Conservation (phyloP, 2,888 invertebrate genomes). For the Pristionchus entomophagus region DNA sequence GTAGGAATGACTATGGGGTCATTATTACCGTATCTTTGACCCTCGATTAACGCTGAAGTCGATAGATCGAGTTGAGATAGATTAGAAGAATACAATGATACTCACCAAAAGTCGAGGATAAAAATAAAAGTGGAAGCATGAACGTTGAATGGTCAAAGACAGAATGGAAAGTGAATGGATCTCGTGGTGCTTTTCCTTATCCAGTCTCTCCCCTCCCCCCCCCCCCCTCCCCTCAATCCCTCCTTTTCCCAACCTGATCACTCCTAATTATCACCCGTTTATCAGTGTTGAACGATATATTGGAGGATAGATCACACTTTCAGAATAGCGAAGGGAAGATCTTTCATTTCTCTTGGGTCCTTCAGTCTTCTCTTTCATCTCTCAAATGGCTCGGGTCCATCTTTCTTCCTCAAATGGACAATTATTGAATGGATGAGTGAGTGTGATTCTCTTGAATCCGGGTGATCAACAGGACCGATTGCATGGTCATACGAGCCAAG, state of each 20-base stretch:
- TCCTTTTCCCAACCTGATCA: background rate
- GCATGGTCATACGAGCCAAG: slow-evolving; percentile 71
- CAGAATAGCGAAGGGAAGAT: slow-evolving; percentile 15
- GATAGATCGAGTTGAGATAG: background rate
- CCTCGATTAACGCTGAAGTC: background rate
- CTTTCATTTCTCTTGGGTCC: slow-evolving; percentile 14
- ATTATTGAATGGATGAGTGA: too few species aligned
- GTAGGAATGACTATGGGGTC: slow-evolving; percentile 68
- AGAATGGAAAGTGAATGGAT: background rate
- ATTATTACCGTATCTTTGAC: slow-evolving; percentile 68
- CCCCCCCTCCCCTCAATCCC: too few species aligned
- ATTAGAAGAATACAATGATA: too few species aligned
- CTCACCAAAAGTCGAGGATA: background rate
- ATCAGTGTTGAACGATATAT: background rate
- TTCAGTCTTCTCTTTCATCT: slow-evolving; percentile 7
- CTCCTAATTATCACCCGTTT: slow-evolving; percentile 29
- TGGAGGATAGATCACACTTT: background rate
- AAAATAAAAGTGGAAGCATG: slow-evolving; percentile 30
- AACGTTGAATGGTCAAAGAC: background rate
- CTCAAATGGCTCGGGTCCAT: background rate
- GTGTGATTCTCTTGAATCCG: slow-evolving; percentile 52
- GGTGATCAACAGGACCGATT: slow-evolving; percentile 68
- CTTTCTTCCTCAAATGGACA: slow-evolving; percentile 48
- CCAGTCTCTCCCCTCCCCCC: slow-evolving; percentile 11
- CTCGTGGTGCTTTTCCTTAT: slow-evolving; percentile 28